phyloP scores from a whole-genome alignment of 1,140 invertebrate species.

The Drosophila setifemur region DNA sequence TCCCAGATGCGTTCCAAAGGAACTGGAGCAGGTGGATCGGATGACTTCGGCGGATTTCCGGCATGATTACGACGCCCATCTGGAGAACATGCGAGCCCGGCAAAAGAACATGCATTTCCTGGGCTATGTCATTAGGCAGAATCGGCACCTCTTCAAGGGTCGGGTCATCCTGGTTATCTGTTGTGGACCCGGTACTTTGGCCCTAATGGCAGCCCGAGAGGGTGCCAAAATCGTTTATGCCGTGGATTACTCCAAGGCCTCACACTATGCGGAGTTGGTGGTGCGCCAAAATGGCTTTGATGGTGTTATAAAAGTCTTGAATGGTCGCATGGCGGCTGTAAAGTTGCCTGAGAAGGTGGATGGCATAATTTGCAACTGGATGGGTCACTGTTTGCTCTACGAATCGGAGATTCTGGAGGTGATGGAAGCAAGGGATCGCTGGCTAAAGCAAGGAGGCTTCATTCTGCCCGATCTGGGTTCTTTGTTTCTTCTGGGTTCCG shows the following conservation, averaged over 20 bases:
- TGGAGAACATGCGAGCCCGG: slow-evolving; percentile 99
- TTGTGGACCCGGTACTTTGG: slow-evolving; percentile 98
- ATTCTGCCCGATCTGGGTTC: slow-evolving; percentile 90
- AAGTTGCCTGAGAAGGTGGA: slow-evolving; percentile 91
- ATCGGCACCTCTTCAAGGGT: slow-evolving; percentile 96
- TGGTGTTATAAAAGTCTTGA: slow-evolving; percentile 93
- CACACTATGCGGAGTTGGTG: slow-evolving; percentile 96
- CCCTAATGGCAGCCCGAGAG: slow-evolving; percentile 99
- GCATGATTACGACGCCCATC: slow-evolving; percentile 89
- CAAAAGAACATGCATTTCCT: slow-evolving; percentile 98
- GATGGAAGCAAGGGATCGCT: slow-evolving; percentile 92
- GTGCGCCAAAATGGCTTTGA: slow-evolving; percentile 88
- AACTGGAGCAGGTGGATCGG: slow-evolving; percentile 35
- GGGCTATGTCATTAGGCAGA: slow-evolving; percentile 97
- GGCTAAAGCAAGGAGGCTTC: slow-evolving; percentile 88
- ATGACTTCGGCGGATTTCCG: slow-evolving; percentile 66
- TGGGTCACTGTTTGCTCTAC: slow-evolving; percentile 96
- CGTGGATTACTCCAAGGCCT: slow-evolving; percentile 97
- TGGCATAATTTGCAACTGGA: slow-evolving; percentile 99
- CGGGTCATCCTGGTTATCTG: slow-evolving; percentile 97
- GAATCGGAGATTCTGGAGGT: slow-evolving; percentile 95
- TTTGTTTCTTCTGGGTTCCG: slow-evolving; percentile 92
- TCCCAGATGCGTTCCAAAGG: slow-evolving; percentile 10
- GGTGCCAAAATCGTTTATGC: slow-evolving; percentile 97
- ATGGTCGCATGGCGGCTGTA: slow-evolving; percentile 93